Conservation (phyloP, 2,888 invertebrate genomes). For the Stictocephala bisonia region DNA sequence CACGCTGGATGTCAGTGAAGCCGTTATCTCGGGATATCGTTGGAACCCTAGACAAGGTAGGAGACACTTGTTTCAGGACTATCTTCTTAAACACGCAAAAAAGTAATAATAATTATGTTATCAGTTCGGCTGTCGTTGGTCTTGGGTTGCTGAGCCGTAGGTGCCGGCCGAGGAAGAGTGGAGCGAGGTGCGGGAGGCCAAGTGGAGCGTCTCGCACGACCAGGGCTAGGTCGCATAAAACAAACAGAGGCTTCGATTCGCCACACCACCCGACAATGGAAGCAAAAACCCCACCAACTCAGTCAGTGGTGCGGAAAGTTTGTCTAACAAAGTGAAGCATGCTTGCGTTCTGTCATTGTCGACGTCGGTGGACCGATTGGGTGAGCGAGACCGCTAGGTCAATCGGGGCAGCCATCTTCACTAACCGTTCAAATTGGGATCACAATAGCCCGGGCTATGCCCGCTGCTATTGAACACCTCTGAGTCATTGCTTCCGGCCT, state of each 20-base stretch:
- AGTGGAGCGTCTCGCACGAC: conserved; percentile 42
- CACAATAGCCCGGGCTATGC: conserved; percentile 25
- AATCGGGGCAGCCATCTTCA: conserved; percentile 42
- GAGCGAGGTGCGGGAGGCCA: conserved; percentile 18
- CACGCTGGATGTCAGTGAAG: too few species aligned
- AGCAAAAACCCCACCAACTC: conserved; percentile 47
- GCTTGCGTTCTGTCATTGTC: conserved; percentile 49
- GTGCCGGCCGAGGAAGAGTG: conserved; percentile 12
- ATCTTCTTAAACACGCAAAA: too few species aligned
- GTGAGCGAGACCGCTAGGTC: conserved; percentile 47
- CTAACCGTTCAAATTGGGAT: conserved; percentile 47
- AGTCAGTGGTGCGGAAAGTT: conserved; percentile 49
- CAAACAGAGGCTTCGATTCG: conserved; percentile 48
- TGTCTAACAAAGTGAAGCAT: conserved; percentile 50
- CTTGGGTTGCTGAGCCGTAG: too few species aligned
- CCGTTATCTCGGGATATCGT: too few species aligned
- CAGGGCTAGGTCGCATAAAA: conserved; percentile 40
- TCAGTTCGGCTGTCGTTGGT: too few species aligned
- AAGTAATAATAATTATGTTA: too few species aligned
- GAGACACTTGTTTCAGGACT: too few species aligned
- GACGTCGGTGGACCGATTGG: conserved; percentile 23
- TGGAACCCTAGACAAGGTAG: too few species aligned
- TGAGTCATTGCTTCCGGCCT: conserved; percentile 32
- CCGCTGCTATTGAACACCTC: conserved; percentile 28
- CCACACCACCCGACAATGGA: conserved; percentile 49